Conservation (phyloP, 2,113 vertebrate genomes). For the Phalacrocorax pelagicus region DNA sequence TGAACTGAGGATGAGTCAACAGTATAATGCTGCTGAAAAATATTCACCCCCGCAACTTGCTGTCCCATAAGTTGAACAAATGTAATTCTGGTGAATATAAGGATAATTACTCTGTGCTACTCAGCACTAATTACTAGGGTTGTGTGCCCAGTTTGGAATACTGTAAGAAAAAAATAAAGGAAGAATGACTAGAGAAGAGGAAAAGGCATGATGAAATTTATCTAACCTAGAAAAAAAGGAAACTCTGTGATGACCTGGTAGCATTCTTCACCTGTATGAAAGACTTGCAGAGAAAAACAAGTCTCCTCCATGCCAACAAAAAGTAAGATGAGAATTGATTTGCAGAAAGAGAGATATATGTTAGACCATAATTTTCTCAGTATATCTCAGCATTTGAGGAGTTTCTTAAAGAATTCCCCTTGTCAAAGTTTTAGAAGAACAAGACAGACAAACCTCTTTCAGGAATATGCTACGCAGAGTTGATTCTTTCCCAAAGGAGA, state of each 20-base stretch:
- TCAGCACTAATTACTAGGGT: background rate
- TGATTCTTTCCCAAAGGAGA: background rate
- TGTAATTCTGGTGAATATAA: background rate
- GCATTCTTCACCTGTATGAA: background rate
- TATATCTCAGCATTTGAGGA: background rate
- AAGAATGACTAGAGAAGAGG: background rate
- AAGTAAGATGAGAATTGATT: background rate
- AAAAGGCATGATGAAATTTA: background rate
- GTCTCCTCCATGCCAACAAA: background rate
- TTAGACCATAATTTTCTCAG: background rate
- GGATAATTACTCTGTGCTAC: background rate
- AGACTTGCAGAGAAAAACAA: background rate
- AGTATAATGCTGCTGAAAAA: background rate
- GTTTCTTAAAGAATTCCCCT: background rate
- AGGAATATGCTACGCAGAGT: background rate
- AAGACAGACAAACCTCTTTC: background rate
- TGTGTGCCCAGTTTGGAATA: background rate
- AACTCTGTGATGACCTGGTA: background rate
- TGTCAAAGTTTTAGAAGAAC: background rate
- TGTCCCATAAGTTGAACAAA: background rate
- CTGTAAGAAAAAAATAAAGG: background rate
- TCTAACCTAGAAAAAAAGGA: background rate
- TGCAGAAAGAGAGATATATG: background rate
- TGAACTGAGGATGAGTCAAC: background rate
- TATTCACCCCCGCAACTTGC: background rate